Evolutionary conservation across 2,113 vertebrate genomes (phyloP), one percentile per base, ranked within the genome.

Genomic region (Pachycephala philippinensis): DNA sequence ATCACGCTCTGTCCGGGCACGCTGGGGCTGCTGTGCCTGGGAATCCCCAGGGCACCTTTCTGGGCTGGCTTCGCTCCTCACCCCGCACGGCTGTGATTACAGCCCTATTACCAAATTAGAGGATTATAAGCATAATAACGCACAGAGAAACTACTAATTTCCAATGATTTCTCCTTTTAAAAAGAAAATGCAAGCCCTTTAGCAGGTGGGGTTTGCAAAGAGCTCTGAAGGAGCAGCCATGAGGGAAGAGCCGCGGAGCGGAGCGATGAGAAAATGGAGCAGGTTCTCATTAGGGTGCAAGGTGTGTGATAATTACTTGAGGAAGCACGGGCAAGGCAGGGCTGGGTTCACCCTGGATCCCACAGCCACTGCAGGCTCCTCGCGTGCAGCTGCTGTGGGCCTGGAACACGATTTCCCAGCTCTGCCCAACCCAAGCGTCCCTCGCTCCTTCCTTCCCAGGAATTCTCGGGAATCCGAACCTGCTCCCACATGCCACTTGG

Each of bases 251-350:
- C 65, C 22, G 9, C 1, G 2, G 72, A 35, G 57, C 1, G 10
- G 49, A 91, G 39, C 65, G 80, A 91, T 84, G 75, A 78, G 89
- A 87, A 97, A 91, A 89, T 75, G 86, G 84, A 93, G 94, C 93
- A 92, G 83, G 71, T 78, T 91, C 93, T 95, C 84, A 91, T 95
- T 87, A 95, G 89, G 56, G 89, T 57, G 64, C 85, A 81, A 49
- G 19, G 10, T 39, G 35, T 71, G 88, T 54, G 53, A 53, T 94
- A 90, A 93, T 96, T 85, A 82, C 72, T 81, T n/a, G 63, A 61
- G 88, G 87, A 96, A 90, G 86, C 77, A 74, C 17, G 14, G 6
- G 59, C 59, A 91, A 71, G 80, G 65, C 74, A 94, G 78, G 72
- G 72, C 89, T 96, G 85, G 71, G 90, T 90, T 90, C 83, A 40